Evolutionary conservation across 2,113 vertebrate species (phyloP).

Genomic region (Microcebus ravelobensis): DNA sequence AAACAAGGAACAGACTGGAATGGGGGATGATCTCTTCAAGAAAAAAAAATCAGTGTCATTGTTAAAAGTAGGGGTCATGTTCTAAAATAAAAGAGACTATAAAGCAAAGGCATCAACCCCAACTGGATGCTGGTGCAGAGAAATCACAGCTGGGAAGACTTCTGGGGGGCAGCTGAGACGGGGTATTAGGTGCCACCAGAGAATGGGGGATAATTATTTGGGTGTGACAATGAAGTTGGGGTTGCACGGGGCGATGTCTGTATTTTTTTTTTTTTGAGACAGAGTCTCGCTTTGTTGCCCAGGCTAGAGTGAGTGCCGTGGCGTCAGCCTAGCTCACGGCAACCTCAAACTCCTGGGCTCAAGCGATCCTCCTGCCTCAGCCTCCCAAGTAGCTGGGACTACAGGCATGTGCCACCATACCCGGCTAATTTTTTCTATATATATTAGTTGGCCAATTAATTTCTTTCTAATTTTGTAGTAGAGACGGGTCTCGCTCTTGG

Average conservation of each 20-base stretch:
- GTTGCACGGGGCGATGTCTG: background rate
- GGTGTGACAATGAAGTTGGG: background rate
- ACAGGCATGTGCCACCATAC: too few relatives aligned
- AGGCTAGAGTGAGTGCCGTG: too few relatives aligned
- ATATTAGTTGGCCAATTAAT: too few relatives aligned
- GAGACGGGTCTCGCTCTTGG: too few relatives aligned
- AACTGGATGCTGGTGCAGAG: background rate
- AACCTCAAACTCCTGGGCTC: too few relatives aligned
- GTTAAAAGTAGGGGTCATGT: background rate
- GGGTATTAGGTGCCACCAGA: background rate
- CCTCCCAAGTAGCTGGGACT: too few relatives aligned
- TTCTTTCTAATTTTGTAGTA: too few relatives aligned
- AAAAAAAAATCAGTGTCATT: background rate
- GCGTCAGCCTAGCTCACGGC: too few relatives aligned
- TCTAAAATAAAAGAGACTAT: background rate
- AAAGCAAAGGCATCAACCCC: background rate
- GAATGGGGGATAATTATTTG: background rate
- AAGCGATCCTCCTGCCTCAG: too few relatives aligned
- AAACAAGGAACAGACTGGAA: background rate
- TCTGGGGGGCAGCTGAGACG: rapidly evolving
- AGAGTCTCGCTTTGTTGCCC: too few relatives aligned
- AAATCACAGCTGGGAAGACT: background rate
- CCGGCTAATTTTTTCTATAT: too few relatives aligned
- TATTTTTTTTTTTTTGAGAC: too few relatives aligned
- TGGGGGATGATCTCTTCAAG: background rate